Base-by-base conservation (phyloP, 2,888 invertebrate genomes). In the Epicampocera succincta region DNA sequence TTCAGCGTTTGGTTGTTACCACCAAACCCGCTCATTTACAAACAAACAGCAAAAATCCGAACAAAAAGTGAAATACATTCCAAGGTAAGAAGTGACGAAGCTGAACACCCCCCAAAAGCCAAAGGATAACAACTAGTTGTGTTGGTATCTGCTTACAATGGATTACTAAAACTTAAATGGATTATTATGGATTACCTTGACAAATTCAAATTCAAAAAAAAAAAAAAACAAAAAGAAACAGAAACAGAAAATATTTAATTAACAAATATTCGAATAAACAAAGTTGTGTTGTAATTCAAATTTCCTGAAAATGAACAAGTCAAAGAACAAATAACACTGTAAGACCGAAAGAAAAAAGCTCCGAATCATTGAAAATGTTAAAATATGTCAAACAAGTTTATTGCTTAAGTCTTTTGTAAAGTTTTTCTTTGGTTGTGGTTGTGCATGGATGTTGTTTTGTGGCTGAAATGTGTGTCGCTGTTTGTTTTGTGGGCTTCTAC, bases 1-100 rank as follows among this genome's bases (percentile, higher is more conserved):
- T 90, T 88, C 87, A 88, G 87, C 88, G 90, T 90, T 89, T 90
- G 89, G 89, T 87, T 88, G 87, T 85, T 48, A 60, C 38, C 19
- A 68, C 88, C 86, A 87, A 85, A 84, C 81, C 69, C 87, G 87
- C 85, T 87, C 85, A 84, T 85, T 76, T 81, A 82, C 66, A 84
- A 76, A 84, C 54, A 83, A 84, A 80, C 66, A 85, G 82, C 84
- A 61, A 75, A 82, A 63, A 58, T 48, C 29, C 56, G 63, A 76
- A 42, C 3, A 56, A 58, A 52, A 44, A 80, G 68, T 68, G 60
- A 84, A 86, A 84, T 75, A 77, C 68, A 75, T 46, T 65, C 78
- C 82, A 82, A 82, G 82, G 82, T 75, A 66, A 68, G 81, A 69
- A 80, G 75, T 63, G 83, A 78, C 83, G 79, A 85, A 84, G 85